phyloP scores from a whole-genome alignment of 92 coral and sea anemone genomes.

The Epizoanthus fatuus region DNA sequence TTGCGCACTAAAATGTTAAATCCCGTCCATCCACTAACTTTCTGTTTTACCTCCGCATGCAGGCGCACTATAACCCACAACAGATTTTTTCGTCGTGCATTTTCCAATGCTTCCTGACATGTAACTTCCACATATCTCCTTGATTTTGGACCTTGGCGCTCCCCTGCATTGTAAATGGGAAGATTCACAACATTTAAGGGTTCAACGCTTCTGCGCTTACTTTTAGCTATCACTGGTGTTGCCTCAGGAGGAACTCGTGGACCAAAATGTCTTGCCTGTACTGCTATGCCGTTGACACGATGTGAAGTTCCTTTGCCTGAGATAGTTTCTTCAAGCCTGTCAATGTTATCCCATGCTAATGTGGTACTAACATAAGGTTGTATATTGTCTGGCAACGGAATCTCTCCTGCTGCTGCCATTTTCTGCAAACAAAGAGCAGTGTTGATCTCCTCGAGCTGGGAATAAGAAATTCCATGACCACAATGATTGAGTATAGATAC shows the following conservation, averaged over 20 bases:
- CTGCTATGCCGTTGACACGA: constrained; percentile 62
- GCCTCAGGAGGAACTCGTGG: constrained; percentile 10
- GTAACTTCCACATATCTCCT: constrained; percentile 53
- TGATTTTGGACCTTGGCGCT: constrained; percentile 60
- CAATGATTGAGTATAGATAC: constrained; percentile 36
- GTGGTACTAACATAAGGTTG: constrained; percentile 52
- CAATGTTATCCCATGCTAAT: constrained; percentile 72
- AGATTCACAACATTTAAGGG: constrained; percentile 11
- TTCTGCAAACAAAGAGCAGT: constrained; percentile 71
- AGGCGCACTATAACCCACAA: constrained; percentile 56
- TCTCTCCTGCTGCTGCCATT: constrained; percentile 30
- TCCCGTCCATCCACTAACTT: constrained; percentile 73
- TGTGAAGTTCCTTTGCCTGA: constrained; percentile 64
- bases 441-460: constrained; percentile 67
- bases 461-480: constrained; percentile 56
- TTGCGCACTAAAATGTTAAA: constrained; percentile 62
- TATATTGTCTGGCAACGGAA: constrained; percentile 64
- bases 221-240: constrained; percentile 27
- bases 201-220: constrained; percentile 57
- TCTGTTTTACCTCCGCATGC: constrained; percentile 37
- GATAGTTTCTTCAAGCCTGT: constrained; percentile 65
- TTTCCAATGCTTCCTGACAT: constrained; percentile 11
- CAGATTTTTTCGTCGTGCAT: constrained; percentile 45
- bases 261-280: constrained; percentile 60
- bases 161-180: constrained; percentile 61